A percentile compares a stretch with the other conserved stretches of the same genome.
phyloP scores from a whole-genome alignment of 2,113 vertebrate species.

The Myanophis thanlyinensis region DNA sequence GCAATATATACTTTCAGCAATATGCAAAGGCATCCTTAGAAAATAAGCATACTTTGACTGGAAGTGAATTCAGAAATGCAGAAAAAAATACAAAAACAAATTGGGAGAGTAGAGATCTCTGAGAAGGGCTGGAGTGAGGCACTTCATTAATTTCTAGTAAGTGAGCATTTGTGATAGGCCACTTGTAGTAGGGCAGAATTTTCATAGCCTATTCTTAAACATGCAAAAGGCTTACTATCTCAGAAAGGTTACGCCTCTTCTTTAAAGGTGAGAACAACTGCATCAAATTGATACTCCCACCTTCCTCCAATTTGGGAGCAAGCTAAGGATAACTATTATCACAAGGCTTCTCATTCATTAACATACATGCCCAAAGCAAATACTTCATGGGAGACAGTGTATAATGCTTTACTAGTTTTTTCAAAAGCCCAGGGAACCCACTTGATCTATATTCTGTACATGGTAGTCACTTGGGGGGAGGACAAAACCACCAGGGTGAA shows the following conservation, averaged over 20 bases:
- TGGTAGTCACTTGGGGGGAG: constrained; percentile 65
- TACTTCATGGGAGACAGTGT: not conserved
- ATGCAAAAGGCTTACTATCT: not conserved
- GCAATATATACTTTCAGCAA: not conserved
- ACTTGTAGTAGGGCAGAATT: not conserved
- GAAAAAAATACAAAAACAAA: not conserved
- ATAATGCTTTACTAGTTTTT: constrained; percentile 47
- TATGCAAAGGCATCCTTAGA: not conserved
- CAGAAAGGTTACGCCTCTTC: not conserved
- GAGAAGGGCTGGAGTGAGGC: not conserved
- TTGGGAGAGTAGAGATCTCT: not conserved
- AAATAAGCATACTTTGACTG: not conserved
- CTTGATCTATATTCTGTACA: constrained; percentile 66
- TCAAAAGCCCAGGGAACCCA: constrained; percentile 47
- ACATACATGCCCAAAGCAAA: not conserved
- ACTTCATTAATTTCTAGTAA: not conserved
- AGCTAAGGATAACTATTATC: constrained; percentile 49
- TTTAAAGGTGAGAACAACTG: not conserved
- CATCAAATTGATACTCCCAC: not conserved
- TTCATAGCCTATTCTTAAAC: not conserved
- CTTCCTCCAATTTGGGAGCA: not conserved
- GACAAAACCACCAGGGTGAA: constrained; percentile 62
- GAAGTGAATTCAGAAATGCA: not conserved
- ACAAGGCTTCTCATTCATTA: constrained; percentile 8
- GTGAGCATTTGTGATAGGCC: not conserved